Base-by-base conservation (phyloP, 1,140 invertebrate species). In the Lucilia cuprina region DNA sequence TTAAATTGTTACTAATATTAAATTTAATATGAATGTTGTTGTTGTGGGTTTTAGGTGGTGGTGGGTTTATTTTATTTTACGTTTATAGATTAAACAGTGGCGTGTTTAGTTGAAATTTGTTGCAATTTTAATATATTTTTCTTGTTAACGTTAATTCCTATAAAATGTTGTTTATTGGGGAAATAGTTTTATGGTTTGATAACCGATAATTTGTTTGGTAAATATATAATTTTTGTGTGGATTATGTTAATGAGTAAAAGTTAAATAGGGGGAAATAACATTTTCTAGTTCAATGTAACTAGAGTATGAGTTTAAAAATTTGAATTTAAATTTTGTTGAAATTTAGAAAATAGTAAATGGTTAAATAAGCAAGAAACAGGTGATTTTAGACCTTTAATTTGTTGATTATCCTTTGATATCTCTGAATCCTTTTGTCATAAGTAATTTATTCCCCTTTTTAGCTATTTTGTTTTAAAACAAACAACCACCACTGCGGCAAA, bases 91-190 rank as follows among this genome's bases (percentile, higher is more conserved):
- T 60, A 60, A 25, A 70, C n/a, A 49, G 41, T 80, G 77, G 77
- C 77, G 77, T 80, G 77, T 80, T 49, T 49, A 25, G 19, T 80
- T 50, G 50, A 49, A 49, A 80, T 80, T 80, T 80, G 77, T 80
- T 49, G 21, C 12, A 80, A 21, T 80, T 80, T 49, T 49, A 49
- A 9, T 13, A 21, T 17, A 50, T 5, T 80, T 25, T 80, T 50
- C 41, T 13, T 50, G 41, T 25, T 17, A 60, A 14, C 55, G 14
- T 60, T 60, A 60, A 80, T 80, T 50, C 77, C 17, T 49, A 12
- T 80, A 49, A 80, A 80, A 5, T 78, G 14, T 80, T 80, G 41
- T 80, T 80, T 80, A 80, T 80, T 80, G 41, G 41, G 77, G 77
- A 80, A 80, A 49, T 80, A 21, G 77, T 50, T 50, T 30, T 80